These are phyloP conservation scores for Galaxias olidus DNA, from an alignment of 2,797 vertebrate genomes.

Conservation along the genomic window DNA sequence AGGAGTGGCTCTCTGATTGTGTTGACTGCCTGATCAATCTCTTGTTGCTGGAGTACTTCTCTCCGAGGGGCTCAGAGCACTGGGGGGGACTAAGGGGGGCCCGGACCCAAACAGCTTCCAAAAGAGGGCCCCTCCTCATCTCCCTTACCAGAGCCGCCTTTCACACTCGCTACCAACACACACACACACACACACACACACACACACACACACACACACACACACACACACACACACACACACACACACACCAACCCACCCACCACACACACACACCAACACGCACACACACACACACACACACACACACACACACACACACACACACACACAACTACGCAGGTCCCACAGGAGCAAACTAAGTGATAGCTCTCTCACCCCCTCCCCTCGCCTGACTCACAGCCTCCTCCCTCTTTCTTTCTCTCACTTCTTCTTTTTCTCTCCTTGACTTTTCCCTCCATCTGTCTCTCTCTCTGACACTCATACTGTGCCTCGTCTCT, in stretches of 20 bases:
- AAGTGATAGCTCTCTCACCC: slow-evolving; percentile 29
- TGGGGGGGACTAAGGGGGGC: slow-evolving; percentile 53
- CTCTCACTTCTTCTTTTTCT: not conserved
- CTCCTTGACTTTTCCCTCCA: not conserved
- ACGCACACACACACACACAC: too few relatives aligned
- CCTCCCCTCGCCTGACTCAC: slow-evolving; percentile 1
- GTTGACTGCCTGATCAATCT: slow-evolving; percentile 58
- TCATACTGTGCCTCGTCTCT: slow-evolving; percentile 10
- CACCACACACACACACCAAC: not conserved
- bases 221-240: too few relatives aligned
- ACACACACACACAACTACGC: too few relatives aligned
- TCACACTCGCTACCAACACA: slow-evolving; percentile 9
- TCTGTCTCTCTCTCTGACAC: not conserved
- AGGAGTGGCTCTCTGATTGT: slow-evolving; percentile 49
- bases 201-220: too few relatives aligned
- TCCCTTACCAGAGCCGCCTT: not conserved
- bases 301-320: too few relatives aligned
- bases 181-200: too few relatives aligned
- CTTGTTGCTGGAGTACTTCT: slow-evolving; percentile 62
- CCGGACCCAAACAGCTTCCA: slow-evolving; percentile 59
- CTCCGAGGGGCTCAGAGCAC: slow-evolving; percentile 47
- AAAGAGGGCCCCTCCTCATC: slow-evolving; percentile 47
- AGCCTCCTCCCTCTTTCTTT: not conserved
- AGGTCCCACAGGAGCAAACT: not conserved
- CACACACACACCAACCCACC: too few relatives aligned